These are phyloP conservation scores for Chaetura pelagica DNA, from an alignment of 2,113 vertebrate species.

Conservation along the genomic window DNA sequence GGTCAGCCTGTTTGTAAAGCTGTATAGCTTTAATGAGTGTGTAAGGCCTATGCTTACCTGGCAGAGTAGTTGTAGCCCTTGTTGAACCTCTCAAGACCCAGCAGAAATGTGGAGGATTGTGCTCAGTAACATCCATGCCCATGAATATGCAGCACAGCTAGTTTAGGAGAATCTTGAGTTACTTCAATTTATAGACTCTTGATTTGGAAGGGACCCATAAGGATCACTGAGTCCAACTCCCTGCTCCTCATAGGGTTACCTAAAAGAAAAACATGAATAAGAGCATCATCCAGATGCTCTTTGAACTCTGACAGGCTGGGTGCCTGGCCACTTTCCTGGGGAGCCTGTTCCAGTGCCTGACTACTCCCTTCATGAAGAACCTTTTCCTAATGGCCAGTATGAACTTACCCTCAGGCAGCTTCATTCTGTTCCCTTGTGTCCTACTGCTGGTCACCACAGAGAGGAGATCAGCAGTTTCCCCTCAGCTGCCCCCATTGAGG, in stretches of 20 bases:
- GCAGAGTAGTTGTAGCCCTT: neutral
- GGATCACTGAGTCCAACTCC: neutral
- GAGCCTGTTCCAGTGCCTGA: neutral
- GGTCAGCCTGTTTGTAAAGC: neutral
- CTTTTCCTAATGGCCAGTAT: neutral
- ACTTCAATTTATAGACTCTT: neutral
- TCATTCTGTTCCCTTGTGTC: fast-evolving
- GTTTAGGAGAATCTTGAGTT: neutral
- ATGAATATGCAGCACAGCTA: neutral
- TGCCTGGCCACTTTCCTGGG: neutral
- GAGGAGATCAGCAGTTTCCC: neutral
- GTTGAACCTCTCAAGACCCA: neutral
- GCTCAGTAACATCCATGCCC: neutral
- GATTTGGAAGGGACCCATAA: neutral
- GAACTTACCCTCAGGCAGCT: neutral
- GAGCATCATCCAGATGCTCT: neutral
- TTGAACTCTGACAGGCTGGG: neutral
- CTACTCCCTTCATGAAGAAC: neutral
- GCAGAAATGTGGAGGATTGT: neutral
- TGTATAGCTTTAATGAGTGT: neutral
- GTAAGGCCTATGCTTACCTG: neutral
- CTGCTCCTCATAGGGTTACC: neutral
- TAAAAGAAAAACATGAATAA: neutral
- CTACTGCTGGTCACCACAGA: neutral
- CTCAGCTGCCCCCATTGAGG: neutral